Conservation (phyloP, 2,113 vertebrate species). For the Origma solitaria region DNA sequence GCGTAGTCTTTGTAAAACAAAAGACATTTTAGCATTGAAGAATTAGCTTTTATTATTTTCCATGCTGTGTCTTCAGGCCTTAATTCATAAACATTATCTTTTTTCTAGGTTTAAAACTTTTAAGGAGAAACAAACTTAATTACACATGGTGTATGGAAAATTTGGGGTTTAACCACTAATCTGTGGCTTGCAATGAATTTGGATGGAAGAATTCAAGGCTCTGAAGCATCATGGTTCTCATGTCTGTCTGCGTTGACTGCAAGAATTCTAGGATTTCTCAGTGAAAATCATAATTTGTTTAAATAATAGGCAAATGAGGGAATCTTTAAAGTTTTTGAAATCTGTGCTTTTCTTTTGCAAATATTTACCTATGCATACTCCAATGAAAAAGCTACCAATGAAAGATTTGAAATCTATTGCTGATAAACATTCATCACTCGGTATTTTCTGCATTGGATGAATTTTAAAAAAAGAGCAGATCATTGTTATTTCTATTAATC, state of each 20-base stretch:
- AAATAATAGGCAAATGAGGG: neutral
- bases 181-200: conserved; percentile 13
- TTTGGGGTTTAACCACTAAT: conserved; percentile 15
- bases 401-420: neutral
- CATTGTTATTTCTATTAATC: neutral
- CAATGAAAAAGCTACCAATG: neutral
- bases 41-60: conserved; percentile 33
- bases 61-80: conserved; percentile 24
- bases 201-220: conserved; percentile 38
- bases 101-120: conserved; percentile 48
- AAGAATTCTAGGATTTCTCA: neutral
- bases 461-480: neutral
- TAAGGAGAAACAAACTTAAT: conserved; percentile 42
- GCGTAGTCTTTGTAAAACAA: neutral
- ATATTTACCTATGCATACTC: neutral
- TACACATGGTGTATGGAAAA: conserved; percentile 15
- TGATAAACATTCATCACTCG: neutral
- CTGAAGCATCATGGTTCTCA: neutral
- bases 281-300: neutral
- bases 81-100: conserved; percentile 46
- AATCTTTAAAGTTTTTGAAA: neutral
- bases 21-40: conserved; percentile 3
- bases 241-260: neutral
- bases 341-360: neutral
- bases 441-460: neutral